These are phyloP conservation scores for Patella ulyssiponensis DNA, from an alignment of 2,888 invertebrate genomes.

Conservation along the genomic window DNA sequence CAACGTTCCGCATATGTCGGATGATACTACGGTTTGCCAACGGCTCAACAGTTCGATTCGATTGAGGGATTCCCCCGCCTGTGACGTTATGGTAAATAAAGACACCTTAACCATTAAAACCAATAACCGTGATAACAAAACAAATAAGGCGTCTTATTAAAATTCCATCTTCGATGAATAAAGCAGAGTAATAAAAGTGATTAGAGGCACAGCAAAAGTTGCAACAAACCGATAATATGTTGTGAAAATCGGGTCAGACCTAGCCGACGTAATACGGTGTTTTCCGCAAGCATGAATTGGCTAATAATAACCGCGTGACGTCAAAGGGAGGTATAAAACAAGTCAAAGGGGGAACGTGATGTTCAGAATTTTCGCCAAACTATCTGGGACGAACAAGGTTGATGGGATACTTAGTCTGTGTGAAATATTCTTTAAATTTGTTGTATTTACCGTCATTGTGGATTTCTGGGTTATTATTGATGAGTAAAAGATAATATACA, in stretches of 20 bases:
- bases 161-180: too few species aligned
- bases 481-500: too few species aligned
- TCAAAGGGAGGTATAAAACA: background rate
- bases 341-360: conserved; percentile 3
- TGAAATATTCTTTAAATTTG: too few species aligned
- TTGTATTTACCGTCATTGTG: too few species aligned
- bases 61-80: conserved; percentile 5
- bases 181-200: too few species aligned
- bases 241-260: conserved; percentile 10
- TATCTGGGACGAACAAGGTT: background rate
- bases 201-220: too few species aligned
- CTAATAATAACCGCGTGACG: conserved; percentile 4
- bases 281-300: background rate
- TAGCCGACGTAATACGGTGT: conserved; percentile 7
- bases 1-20: background rate
- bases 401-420: background rate
- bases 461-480: too few species aligned
- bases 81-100: conserved; percentile 6
- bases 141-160: too few species aligned
- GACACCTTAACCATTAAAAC: too few species aligned
- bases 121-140: too few species aligned
- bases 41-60: conserved; percentile 4
- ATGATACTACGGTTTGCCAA: background rate
- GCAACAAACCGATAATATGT: too few species aligned
- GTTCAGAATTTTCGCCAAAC: conserved; percentile 1